Evolutionary conservation across 2,888 invertebrate species (phyloP), one percentile per base, ranked within the genome.

Genomic region (Onthophagus sagittarius): DNA sequence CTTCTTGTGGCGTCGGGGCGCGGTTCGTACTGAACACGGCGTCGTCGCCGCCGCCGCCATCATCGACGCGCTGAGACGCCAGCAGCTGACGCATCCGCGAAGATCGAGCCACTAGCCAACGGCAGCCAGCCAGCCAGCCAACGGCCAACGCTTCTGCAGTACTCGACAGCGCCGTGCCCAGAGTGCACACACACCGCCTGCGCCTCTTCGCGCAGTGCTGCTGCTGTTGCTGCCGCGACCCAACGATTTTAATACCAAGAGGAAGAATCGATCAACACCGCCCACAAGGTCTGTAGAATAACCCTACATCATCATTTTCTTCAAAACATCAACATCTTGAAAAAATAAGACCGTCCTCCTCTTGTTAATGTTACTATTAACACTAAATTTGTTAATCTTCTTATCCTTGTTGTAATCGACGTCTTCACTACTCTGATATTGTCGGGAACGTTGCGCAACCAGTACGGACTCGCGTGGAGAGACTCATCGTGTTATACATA

Each of bases 121-220:
- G 39, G 9, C 39, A 53, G 39, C 39, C 39, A 53, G 39, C 39
- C 39, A 53, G 39, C 39, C 39, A 53, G 39, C 39, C 39, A 53
- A 11, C 39, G 39, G 39, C 39, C 39, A 53, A 53, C 39, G 39
- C 39, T 53, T 67, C 67, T 67, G 67, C 67, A 67, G 67, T 67
- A 67, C 67, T 67, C 67, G 32, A 32, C 31, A 32, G 67, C 67
- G 32, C 67, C 31, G 67, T 67, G 67, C 67, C 32, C 67, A 23
- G 67, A 11, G 32, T 67, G 23, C 67, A 67, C 67, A 32, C 67
- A 32, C 67, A 64, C 14, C 14, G 67, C 32, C 9, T 23, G 39
- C 39, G 39, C 39, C 67, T 67, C 67, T 67, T 67, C 67, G 67
- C 32, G 23, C 32, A 67, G 31, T 32, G 32, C 67, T 53, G 39